phyloP scores from a whole-genome alignment of 1,140 invertebrate species.

The Drosophila seguyi region DNA sequence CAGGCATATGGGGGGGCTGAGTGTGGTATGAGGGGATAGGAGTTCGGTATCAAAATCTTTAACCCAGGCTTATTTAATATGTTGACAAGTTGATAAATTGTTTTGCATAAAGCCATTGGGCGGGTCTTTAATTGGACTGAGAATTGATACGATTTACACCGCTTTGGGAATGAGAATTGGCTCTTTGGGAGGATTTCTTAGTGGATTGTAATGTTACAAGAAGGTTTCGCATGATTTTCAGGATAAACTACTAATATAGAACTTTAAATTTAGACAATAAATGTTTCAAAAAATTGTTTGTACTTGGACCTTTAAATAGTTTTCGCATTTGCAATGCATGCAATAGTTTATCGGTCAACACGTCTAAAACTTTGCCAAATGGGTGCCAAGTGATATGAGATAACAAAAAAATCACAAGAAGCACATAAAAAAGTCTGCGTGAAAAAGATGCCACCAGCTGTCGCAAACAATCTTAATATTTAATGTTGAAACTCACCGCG shows the following conservation, averaged over 20 bases:
- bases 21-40: conserved; percentile 3
- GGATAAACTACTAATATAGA: not conserved
- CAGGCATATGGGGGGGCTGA: not conserved
- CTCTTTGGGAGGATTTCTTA: not conserved
- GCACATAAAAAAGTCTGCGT: conserved; percentile 44
- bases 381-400: conserved; percentile 33
- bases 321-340: not conserved
- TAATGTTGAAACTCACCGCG: conserved; percentile 66
- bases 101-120: conserved; percentile 47
- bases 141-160: conserved; percentile 11
- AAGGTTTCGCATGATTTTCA: not conserved
- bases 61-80: conserved; percentile 79
- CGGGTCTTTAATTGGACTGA: conserved; percentile 33
- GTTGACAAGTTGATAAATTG: conserved; percentile 83
- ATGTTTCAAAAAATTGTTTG: not conserved
- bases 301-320: not conserved
- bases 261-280: not conserved
- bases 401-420: conserved; percentile 23
- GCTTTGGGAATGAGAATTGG: conserved; percentile 3
- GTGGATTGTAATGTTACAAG: not conserved
- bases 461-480: conserved; percentile 78
- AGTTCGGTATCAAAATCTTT: conserved; percentile 53
- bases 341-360: not conserved
- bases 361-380: conserved; percentile 12
- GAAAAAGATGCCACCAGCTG: conserved; percentile 68